Conservation (phyloP, 1,140 invertebrate genomes). For the Halictus rubicundus region DNA sequence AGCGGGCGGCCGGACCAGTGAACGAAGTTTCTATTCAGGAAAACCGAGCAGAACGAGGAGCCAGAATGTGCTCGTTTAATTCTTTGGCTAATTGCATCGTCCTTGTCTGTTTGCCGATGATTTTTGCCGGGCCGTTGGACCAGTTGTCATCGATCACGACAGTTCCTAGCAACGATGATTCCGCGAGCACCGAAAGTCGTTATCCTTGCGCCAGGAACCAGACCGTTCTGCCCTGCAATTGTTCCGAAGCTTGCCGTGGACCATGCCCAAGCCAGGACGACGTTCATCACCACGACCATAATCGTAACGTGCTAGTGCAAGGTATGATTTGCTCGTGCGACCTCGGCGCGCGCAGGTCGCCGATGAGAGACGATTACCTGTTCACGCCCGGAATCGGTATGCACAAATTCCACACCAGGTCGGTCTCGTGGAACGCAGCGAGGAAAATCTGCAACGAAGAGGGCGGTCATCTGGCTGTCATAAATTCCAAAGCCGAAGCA, state of each 20-base stretch:
- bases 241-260: neutral
- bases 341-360: constrained; percentile 45
- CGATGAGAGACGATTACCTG: constrained; percentile 74
- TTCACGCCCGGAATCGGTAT: constrained; percentile 68
- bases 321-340: constrained; percentile 73
- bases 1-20: neutral
- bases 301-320: constrained; percentile 51
- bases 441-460: constrained; percentile 74
- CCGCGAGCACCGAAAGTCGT: neutral
- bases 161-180: neutral
- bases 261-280: neutral
- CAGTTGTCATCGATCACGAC: neutral
- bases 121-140: neutral
- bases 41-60: too few relatives aligned
- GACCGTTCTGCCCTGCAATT: neutral
- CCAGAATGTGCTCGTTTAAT: constrained; percentile 2
- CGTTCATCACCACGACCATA: neutral
- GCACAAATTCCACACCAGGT: constrained; percentile 74
- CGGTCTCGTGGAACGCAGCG: constrained; percentile 73
- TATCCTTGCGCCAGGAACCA: neutral
- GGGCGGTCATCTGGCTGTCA: constrained; percentile 75
- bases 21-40: neutral
- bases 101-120: neutral
- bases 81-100: constrained; percentile 13
- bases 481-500: constrained; percentile 72